A percentile compares a stretch with the other conserved stretches of the same genome.
Evolutionary conservation across 2,113 vertebrate genomes (phyloP).

Genomic region (Ictalurus furcatus): DNA sequence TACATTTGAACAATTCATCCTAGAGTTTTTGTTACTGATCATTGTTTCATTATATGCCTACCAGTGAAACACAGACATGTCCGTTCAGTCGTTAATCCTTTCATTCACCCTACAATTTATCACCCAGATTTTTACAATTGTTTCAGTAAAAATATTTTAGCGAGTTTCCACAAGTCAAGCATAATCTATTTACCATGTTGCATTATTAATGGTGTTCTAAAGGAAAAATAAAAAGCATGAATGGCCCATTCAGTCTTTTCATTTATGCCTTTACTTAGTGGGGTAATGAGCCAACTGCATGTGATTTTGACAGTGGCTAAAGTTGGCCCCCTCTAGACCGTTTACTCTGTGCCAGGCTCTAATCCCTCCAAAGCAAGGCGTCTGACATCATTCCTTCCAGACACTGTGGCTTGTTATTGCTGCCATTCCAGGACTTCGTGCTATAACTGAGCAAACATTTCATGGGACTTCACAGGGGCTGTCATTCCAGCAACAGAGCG

Average conservation of each 20-base stretch:
- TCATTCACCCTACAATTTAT: background rate
- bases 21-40: background rate
- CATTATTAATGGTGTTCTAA: constrained; percentile 41
- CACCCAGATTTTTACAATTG: constrained; percentile 21
- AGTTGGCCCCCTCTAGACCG: constrained; percentile 17
- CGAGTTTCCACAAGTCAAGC: constrained; percentile 34
- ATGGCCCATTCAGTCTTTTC: constrained; percentile 50
- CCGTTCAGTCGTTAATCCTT: constrained; percentile 6
- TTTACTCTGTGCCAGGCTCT: constrained; percentile 45
- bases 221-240: constrained; percentile 41
- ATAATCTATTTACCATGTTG: constrained; percentile 44
- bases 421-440: constrained; percentile 51
- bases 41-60: background rate
- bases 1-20: background rate
- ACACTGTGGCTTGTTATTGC: constrained; percentile 51
- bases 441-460: constrained; percentile 53
- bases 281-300: constrained; percentile 44
- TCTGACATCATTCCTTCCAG: constrained; percentile 58
- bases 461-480: constrained; percentile 48
- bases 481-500: constrained; percentile 38
- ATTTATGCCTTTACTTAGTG: constrained; percentile 34
- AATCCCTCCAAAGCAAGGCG: constrained; percentile 44
- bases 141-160: constrained; percentile 1
- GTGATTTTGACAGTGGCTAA: constrained; percentile 51
- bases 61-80: background rate